A percentile compares a stretch with the other conserved stretches of the same genome.
These are phyloP conservation scores for Eira barbara DNA, from an alignment of 2,113 vertebrate species.

Conservation along the genomic window DNA sequence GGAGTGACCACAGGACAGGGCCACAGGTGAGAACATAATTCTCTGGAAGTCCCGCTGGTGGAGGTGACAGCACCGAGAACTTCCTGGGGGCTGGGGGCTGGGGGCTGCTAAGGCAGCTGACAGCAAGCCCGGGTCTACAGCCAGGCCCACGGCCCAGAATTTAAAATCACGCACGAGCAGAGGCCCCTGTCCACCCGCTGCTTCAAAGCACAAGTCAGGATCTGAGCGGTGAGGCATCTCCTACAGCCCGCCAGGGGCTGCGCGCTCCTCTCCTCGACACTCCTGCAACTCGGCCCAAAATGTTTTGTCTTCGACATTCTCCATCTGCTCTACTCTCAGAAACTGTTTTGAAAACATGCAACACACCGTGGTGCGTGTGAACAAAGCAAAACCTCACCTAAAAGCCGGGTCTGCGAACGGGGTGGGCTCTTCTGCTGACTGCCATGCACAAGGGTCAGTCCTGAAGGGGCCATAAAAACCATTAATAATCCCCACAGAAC, in stretches of 20 bases:
- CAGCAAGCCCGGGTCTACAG: fast-evolving
- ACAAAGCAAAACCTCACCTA: neutral
- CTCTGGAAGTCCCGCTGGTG: neutral
- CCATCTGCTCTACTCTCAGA: neutral
- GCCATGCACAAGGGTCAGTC: neutral
- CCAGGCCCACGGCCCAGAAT: neutral
- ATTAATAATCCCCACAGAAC: neutral
- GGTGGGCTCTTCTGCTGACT: neutral
- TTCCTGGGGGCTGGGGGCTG: neutral
- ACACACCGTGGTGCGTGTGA: too few species aligned
- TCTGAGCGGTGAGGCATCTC: fast-evolving
- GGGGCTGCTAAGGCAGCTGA: neutral
- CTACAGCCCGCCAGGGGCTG: neutral
- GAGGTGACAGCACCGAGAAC: neutral
- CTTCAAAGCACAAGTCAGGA: neutral
- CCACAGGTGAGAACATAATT: neutral
- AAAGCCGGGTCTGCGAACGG: neutral
- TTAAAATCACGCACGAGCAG: fast-evolving
- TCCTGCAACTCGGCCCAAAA: neutral
- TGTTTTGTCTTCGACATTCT: neutral
- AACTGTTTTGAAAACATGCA: neutral
- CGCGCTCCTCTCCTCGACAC: neutral
- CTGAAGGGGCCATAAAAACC: neutral
- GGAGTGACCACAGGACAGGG: neutral
- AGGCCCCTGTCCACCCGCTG: neutral